Conservation (phyloP, 1,140 invertebrate species). For the Idris sp. region DNA sequence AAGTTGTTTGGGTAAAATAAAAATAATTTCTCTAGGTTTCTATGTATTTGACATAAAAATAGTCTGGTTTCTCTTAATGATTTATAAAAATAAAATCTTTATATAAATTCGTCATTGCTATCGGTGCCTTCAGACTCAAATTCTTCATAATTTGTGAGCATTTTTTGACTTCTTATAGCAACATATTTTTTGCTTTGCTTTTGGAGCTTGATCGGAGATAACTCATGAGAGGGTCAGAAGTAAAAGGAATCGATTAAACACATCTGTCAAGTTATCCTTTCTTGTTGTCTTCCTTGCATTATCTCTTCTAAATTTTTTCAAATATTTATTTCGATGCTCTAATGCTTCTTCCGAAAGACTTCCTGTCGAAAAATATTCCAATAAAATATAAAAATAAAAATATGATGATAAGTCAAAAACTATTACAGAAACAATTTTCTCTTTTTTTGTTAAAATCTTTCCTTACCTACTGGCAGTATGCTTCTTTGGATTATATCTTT, state of each 20-base stretch:
- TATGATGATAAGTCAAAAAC: too few species aligned
- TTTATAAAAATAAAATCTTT: too few species aligned
- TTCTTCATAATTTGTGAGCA: too few species aligned
- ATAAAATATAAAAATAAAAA: not conserved
- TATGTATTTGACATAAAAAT: too few species aligned
- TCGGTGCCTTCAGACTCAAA: too few species aligned
- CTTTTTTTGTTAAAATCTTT: too few species aligned
- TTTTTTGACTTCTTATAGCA: too few species aligned
- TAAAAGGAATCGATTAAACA: constrained; percentile 1
- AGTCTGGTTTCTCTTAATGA: too few species aligned
- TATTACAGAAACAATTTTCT: constrained; percentile 3
- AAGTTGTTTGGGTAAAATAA: too few species aligned
- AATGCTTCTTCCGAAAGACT: constrained; percentile 2
- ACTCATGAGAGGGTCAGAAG: not conserved
- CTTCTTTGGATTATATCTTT: constrained; percentile 1
- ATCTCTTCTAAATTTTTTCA: not conserved
- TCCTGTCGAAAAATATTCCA: not conserved
- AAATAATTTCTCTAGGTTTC: too few species aligned
- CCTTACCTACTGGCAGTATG: constrained; percentile 8
- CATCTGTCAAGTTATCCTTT: constrained; percentile 1
- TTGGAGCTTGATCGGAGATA: not conserved
- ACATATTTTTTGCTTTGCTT: too few species aligned
- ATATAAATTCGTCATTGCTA: too few species aligned
- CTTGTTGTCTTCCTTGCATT: not conserved
- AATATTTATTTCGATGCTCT: constrained; percentile 7